Conservation (phyloP, 1,140 invertebrate genomes). For the Vanessa tameamea region DNA sequence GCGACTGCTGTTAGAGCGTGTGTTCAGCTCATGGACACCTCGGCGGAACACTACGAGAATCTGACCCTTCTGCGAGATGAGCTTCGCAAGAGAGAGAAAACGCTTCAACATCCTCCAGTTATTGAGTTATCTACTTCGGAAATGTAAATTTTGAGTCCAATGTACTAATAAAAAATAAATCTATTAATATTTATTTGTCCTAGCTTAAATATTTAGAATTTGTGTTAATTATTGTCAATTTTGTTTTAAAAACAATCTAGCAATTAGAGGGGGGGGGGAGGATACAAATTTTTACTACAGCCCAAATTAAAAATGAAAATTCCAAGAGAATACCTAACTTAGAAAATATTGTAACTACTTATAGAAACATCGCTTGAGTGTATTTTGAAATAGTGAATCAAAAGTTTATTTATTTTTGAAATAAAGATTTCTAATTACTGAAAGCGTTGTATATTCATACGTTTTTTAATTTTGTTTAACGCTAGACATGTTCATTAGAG, state of each 20-base stretch:
- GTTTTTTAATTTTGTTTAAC: slow-evolving; percentile 32
- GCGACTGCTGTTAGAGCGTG: slow-evolving; percentile 53
- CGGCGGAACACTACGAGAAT: slow-evolving; percentile 67
- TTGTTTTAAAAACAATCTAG: no score
- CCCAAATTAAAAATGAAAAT: no score
- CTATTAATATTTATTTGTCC: no score
- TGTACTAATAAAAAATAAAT: not conserved
- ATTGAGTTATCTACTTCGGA: slow-evolving; percentile 54
- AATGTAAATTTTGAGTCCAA: slow-evolving; percentile 19
- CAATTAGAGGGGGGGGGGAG: no score
- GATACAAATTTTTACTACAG: no score
- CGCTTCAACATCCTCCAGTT: slow-evolving; percentile 52
- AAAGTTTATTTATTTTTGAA: not conserved
- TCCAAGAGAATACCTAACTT: no score
- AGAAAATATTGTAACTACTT: no score
- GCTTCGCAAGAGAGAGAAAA: slow-evolving; percentile 47
- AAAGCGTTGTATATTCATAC: not conserved
- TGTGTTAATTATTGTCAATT: no score
- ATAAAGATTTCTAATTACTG: not conserved
- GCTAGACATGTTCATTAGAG: slow-evolving; percentile 66
- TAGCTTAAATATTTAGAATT: no score
- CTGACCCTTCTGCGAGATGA: slow-evolving; percentile 61
- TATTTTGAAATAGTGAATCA: not conserved
- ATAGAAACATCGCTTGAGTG: not conserved
- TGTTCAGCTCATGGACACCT: slow-evolving; percentile 59